Percentiles rank a stretch among this genome's conserved stretches.
Conservation (phyloP, 2,797 vertebrate species). For the Bufotes viridis region DNA sequence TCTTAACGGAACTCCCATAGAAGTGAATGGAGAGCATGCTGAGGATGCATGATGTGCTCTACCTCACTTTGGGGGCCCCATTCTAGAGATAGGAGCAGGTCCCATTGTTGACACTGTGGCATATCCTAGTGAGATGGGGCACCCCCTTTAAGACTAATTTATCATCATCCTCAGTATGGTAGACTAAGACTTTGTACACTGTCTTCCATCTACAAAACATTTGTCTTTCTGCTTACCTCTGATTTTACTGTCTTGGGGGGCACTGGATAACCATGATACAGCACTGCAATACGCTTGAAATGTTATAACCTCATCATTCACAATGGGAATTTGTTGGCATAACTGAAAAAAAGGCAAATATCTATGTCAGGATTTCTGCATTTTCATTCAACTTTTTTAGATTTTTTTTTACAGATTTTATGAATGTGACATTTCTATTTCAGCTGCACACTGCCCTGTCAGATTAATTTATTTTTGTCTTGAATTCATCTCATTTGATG, state of each 20-base stretch:
- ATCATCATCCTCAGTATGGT: too few species aligned
- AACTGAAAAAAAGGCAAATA: constrained; percentile 62
- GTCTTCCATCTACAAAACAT: not conserved
- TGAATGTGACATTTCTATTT: constrained; percentile 39
- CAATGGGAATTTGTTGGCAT: constrained; percentile 63
- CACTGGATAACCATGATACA: constrained; percentile 63
- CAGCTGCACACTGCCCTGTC: constrained; percentile 13
- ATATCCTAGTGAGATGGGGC: too few species aligned
- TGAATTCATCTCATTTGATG: constrained; percentile 28
- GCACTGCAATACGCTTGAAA: constrained; percentile 66
- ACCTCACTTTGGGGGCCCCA: too few species aligned
- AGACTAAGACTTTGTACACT: not conserved
- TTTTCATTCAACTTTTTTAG: constrained; percentile 38
- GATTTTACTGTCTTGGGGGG: constrained; percentile 62
- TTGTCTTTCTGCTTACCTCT: constrained; percentile 56
- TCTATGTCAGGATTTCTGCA: constrained; percentile 28
- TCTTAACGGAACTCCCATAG: too few species aligned
- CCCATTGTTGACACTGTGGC: too few species aligned
- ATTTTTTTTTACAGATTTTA: constrained; percentile 20
- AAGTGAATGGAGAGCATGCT: too few species aligned
- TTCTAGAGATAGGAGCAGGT: too few species aligned
- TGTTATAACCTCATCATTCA: constrained; percentile 57
- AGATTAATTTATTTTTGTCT: constrained; percentile 9
- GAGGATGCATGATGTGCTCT: too few species aligned
- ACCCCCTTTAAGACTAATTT: too few species aligned